These are phyloP conservation scores for Lordiphosa collinella DNA, from an alignment of 1,140 invertebrate species.

Conservation along the genomic window DNA sequence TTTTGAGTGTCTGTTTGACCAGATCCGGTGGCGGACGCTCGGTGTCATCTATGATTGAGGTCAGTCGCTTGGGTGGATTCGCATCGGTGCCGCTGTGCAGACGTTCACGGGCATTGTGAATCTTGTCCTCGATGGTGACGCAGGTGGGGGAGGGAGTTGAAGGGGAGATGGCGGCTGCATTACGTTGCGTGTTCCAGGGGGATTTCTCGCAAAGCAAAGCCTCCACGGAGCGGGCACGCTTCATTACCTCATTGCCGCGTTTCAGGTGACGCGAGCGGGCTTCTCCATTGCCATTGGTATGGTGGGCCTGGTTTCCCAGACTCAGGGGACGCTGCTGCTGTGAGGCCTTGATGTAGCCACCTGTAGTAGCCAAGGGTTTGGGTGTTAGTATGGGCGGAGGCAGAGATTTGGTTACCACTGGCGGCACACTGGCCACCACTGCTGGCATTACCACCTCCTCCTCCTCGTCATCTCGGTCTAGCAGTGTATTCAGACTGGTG, in stretches of 20 bases:
- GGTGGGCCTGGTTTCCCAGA: slow-evolving; percentile 12
- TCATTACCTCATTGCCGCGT: slow-evolving; percentile 81
- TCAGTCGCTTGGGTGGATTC: slow-evolving; percentile 83
- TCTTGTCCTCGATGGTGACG: slow-evolving; percentile 79
- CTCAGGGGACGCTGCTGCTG: slow-evolving; percentile 41
- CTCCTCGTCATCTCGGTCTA: slow-evolving; percentile 84
- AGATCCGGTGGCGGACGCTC: slow-evolving; percentile 92
- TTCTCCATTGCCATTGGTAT: not conserved
- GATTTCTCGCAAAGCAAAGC: slow-evolving; percentile 84
- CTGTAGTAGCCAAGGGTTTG: too few species aligned
- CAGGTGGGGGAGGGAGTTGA: slow-evolving; percentile 32
- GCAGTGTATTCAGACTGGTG: slow-evolving; percentile 90
- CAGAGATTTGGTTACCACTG: slow-evolving; percentile 21
- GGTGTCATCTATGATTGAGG: slow-evolving; percentile 86
- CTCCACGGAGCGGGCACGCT: slow-evolving; percentile 92
- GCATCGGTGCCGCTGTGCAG: slow-evolving; percentile 67
- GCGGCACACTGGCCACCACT: slow-evolving; percentile 2
- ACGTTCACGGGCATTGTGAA: slow-evolving; percentile 65
- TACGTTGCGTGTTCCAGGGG: slow-evolving; percentile 59
- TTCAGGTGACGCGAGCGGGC: slow-evolving; percentile 71
- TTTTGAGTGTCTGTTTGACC: slow-evolving; percentile 89
- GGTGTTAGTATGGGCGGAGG: slow-evolving; percentile 49
- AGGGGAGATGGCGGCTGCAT: slow-evolving; percentile 1
- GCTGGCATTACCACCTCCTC: slow-evolving; percentile 26
- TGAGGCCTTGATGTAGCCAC: slow-evolving; percentile 35